Base-by-base conservation (phyloP, 2,113 vertebrate species). In the Thinocorus orbignyianus region DNA sequence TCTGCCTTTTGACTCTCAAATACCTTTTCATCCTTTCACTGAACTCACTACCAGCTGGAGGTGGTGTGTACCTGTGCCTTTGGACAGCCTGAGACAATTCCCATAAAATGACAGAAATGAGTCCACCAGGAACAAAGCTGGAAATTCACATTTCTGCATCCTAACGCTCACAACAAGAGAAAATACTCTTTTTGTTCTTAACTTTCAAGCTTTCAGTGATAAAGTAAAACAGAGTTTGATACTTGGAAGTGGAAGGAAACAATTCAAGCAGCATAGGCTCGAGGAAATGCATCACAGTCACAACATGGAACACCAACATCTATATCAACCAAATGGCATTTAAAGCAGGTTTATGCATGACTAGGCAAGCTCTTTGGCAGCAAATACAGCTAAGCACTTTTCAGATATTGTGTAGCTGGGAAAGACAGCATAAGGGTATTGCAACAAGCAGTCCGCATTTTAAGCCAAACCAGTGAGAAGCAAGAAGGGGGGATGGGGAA, bases 351-450 rank as follows among this genome's bases (percentile, higher is more conserved):
- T 93, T 58, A 25, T 86, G 96, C 92, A 90, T 88, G 94, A 93
- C 82, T 54, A 86, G 95, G 82, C 92, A 94, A 94, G 85, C 88
- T 90, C 71, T 71, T 42, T 96, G 93, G 94, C 93, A 96, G 92
- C 90, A 90, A 55, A 52, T 3, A 35, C 60, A 86, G 54, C 71
- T 61, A 88, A 84, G 90, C 82, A 84, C 88, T 96, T 86, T 51
- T 71, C 88, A 86, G 92, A 71, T 28, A 13, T 83, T 0, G 2
- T 6, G 81, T 44, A 66, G 82, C 79, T 71, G 81, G 60, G 92
- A 87, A 95, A 77, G 87, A 62, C 87, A 81, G 68, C 22, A 3
- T 17, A 25, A 73, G 85, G 82, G 71, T 60, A 96, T 5, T 88
- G 74, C 93, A 93, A 66, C 64, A 73, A 73, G 60, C 79, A 72